Percentiles rank a stretch among this genome's conserved stretches.
phyloP scores from a whole-genome alignment of 2,888 invertebrate species.

The Athalia circularis region DNA sequence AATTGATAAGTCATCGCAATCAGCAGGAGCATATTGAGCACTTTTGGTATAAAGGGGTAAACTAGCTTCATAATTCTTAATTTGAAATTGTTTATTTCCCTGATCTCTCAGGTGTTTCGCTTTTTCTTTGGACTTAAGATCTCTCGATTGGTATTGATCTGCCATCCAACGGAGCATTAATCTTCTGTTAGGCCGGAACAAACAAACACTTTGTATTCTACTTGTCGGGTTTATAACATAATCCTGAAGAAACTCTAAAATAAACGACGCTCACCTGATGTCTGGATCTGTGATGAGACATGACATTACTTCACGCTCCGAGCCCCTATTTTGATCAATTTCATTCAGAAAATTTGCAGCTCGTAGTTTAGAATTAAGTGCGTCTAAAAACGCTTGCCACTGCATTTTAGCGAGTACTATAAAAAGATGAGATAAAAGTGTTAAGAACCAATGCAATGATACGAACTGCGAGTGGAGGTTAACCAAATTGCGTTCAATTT shows the following conservation, averaged over 20 bases:
- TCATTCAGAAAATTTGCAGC: constrained; percentile 33
- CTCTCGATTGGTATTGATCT: constrained; percentile 62
- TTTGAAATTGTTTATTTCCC: constrained; percentile 79
- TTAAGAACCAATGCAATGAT: not conserved
- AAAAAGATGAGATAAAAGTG: not conserved
- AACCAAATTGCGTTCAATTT: too few relatives aligned
- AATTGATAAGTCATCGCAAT: constrained; percentile 78
- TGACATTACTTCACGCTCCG: constrained; percentile 60
- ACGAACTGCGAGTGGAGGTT: not conserved
- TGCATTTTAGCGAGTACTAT: constrained; percentile 52
- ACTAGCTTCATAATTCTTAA: constrained; percentile 76
- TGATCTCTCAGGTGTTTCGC: constrained; percentile 71
- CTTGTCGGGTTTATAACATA: not conserved
- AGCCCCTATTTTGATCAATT: constrained; percentile 49
- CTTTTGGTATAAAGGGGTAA: constrained; percentile 80
- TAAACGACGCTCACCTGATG: constrained; percentile 55
- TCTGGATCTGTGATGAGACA: constrained; percentile 54
- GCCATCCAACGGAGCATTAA: constrained; percentile 69
- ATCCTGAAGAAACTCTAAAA: not conserved
- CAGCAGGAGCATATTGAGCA: constrained; percentile 77
- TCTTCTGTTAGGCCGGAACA: constrained; percentile 60
- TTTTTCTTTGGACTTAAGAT: constrained; percentile 65
- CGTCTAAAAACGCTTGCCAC: constrained; percentile 56
- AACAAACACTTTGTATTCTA: not conserved
- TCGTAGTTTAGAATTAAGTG: constrained; percentile 48